Conservation (phyloP, 2,113 vertebrate species). For the Ibidorhyncha struthersii region DNA sequence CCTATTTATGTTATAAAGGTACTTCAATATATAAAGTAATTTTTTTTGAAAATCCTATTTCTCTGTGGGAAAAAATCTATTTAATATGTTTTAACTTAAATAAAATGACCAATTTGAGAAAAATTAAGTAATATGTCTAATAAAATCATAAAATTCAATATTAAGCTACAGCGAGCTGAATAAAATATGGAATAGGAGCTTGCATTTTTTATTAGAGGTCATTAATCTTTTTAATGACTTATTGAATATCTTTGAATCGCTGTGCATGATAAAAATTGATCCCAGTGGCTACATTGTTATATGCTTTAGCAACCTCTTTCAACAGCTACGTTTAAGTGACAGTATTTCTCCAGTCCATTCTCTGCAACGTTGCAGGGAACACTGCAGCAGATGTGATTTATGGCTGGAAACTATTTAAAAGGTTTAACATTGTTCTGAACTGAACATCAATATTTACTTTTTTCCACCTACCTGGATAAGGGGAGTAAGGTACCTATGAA, state of each 20-base stretch:
- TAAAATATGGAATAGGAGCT: conserved; percentile 35
- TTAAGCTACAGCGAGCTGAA: conserved; percentile 42
- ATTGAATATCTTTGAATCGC: conserved; percentile 27
- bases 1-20: background rate
- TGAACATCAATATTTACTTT: background rate
- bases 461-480: background rate
- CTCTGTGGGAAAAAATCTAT: background rate
- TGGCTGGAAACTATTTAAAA: background rate
- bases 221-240: conserved; percentile 67
- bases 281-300: background rate
- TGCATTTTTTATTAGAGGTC: conserved; percentile 60
- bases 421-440: background rate
- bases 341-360: background rate
- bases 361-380: background rate
- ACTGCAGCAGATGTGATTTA: background rate
- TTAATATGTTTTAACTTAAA: conserved; percentile 45
- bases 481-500: background rate
- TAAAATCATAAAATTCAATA: conserved; percentile 60
- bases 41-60: background rate
- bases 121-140: conserved; percentile 56
- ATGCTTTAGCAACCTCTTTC: conserved; percentile 15
- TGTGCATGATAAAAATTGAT: conserved; percentile 46
- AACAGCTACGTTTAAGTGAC: background rate
- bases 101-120: conserved; percentile 23
- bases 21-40: background rate